Evolutionary conservation across 2,113 vertebrate genomes (phyloP), one percentile per base, ranked within the genome.

Genomic region (Lynx canadensis): DNA sequence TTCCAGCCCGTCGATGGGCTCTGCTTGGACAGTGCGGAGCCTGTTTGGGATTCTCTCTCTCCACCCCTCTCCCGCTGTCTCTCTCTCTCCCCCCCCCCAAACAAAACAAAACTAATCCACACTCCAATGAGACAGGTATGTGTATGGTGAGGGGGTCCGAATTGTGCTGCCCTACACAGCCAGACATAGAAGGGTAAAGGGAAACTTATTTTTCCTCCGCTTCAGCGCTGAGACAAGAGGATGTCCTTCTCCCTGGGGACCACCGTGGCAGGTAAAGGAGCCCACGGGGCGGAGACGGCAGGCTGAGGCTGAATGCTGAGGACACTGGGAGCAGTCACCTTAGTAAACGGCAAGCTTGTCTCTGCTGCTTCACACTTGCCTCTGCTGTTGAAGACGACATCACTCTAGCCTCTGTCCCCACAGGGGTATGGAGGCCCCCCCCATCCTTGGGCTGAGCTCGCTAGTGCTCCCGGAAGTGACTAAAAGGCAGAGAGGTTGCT

Each of bases 271-370:
- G n/a, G n/a, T 71, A 71, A 71, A 38, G n/a, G 69, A 38, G 69
- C 69, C 19, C 0, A 9, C 4, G 38, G 18, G 68, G n/a, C 69
- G 23, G 69, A 71, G 69, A 38, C 11, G 10, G 69, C 19, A 2
- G 55, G 19, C 19, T 38, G n/a, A 23, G 9, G n/a, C 69, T 19
- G 4, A 38, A 23, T 19, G 18, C 69, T 66, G 5, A 23, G n/a
- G 19, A 2, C 1, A 1, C 69, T 4, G 4, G n/a, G 69, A 71
- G 9, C 69, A 7, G 0, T 38, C n/a, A 71, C n/a, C 19, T 71
- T 33, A 12, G n/a, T 71, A 12, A 38, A 71, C 9, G 36, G n/a
- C 68, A 19, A 10, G 68, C 68, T 19, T 36, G n/a, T 9, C 33
- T 38, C 68, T 36, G 68, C 69, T 11, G 9, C n/a, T 12, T 18